These are phyloP conservation scores for Allygus modestus DNA, from an alignment of 2,888 invertebrate species.

Conservation along the genomic window DNA sequence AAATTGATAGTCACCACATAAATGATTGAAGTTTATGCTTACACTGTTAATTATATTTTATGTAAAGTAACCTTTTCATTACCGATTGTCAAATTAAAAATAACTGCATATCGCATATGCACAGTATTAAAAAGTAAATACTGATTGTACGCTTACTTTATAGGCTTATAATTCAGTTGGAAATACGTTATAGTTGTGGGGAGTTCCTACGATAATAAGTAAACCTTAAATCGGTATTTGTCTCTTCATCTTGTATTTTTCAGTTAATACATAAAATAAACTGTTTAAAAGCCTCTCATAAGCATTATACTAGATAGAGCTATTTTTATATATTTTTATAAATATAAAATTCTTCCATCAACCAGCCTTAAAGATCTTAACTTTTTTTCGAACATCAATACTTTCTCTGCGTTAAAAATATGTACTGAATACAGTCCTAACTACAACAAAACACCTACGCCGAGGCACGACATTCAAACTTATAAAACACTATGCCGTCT, in stretches of 20 bases:
- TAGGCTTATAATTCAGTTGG: background rate
- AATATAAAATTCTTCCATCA: slow-evolving; percentile 51
- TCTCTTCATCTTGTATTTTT: background rate
- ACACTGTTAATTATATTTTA: background rate
- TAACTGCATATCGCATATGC: background rate
- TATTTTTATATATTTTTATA: slow-evolving; percentile 43
- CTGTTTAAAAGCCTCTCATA: slow-evolving; percentile 46
- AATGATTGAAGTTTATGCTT: background rate
- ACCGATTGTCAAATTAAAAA: slow-evolving; percentile 26
- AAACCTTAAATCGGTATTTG: no score
- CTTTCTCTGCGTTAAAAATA: slow-evolving; percentile 61
- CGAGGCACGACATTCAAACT: slow-evolving; percentile 56
- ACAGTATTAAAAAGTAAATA: background rate
- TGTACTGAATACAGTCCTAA: slow-evolving; percentile 51
- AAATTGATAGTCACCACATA: background rate
- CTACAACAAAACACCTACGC: slow-evolving; percentile 56
- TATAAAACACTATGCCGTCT: slow-evolving; percentile 54
- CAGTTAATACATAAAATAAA: slow-evolving; percentile 34
- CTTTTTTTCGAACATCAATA: slow-evolving; percentile 58
- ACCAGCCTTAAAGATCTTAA: slow-evolving; percentile 54
- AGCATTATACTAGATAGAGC: slow-evolving; percentile 33
- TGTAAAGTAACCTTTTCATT: background rate
- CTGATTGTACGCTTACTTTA: background rate
- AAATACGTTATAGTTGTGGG: background rate
- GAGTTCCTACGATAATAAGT: no score